phyloP scores from a whole-genome alignment of 1,140 invertebrate genomes.

The Calosoma granatense region DNA sequence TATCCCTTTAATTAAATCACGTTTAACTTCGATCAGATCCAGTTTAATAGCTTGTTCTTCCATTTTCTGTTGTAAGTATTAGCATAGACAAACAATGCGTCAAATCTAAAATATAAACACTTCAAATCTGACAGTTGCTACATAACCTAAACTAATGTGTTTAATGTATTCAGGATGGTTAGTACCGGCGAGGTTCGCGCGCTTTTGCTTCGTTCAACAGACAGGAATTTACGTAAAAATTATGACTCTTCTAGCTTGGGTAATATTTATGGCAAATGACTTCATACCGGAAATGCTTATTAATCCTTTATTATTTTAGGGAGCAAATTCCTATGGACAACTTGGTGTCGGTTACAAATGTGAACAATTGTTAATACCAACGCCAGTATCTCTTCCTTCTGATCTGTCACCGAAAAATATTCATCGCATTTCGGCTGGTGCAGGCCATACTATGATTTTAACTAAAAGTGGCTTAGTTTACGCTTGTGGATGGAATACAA shows the following conservation, averaged over 20 bases:
- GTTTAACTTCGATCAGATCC: constrained; percentile 51
- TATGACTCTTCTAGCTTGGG: not conserved
- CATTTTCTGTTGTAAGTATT: constrained; percentile 21
- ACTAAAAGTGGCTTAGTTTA: constrained; percentile 57
- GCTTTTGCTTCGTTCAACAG: not conserved
- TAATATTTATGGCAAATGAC: no score
- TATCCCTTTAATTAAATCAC: constrained; percentile 54
- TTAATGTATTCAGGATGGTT: not conserved
- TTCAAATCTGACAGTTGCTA: constrained; percentile 1
- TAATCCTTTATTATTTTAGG: constrained; percentile 37
- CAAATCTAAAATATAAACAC: not conserved
- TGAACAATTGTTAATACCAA: constrained; percentile 54
- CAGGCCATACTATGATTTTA: constrained; percentile 62
- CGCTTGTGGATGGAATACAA: constrained; percentile 80
- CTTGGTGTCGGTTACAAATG: constrained; percentile 54
- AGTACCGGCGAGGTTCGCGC: not conserved
- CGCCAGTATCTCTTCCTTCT: constrained; percentile 37
- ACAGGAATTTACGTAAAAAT: not conserved
- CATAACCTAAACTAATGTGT: not conserved
- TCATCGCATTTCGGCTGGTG: constrained; percentile 57
- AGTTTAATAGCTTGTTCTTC: constrained; percentile 36
- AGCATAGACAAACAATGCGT: not conserved
- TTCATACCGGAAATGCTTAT: no score
- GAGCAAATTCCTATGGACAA: constrained; percentile 78
- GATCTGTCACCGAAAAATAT: constrained; percentile 38